Evolutionary conservation across 35 echinoderm and acorn worm species (phyloP), one percentile per base, ranked within the genome.

Genomic region (Heliocidaris erythrogramma): DNA sequence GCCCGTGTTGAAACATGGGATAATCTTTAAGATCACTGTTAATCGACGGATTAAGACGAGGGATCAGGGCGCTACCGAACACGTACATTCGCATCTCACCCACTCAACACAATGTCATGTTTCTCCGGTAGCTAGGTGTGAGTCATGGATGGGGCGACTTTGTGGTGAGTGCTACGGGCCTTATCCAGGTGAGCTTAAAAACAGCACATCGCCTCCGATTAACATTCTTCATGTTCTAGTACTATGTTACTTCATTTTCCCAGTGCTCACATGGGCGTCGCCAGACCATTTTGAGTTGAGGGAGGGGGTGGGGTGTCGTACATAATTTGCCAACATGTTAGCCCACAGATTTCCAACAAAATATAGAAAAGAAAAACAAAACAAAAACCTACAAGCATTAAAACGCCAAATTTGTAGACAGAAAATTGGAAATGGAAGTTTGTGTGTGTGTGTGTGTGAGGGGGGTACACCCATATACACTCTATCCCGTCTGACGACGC

Each of bases 1-100:
- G 35, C 35, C 35, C 35, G 65, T 78, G 65, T 78, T 78, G 65
- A 78, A 78, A 78, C 65, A 78, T n/a, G 7, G 4, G 65, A 78
- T 78, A n/a, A 78, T 78, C 65, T 78, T 78, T 78, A 78, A 78
- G 27, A 78, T n/a, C 65, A 78, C 65, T 78, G 65, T 78, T 78
- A 78, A 78, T 78, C 65, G 21, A 27, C 7, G 18, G 65, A 78
- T 78, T 78, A n/a, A 78, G 65, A 27, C 21, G 27, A n/a, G 5
- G 65, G 65, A 78, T 78, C 65, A 27, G 65, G 65, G 65, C 65
- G 65, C 65, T 78, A 78, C 65, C 27, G 65, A 78, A 78, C 65
- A 78, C 18, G 65, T 78, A 78, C 65, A 78, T 78, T 78, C 65
- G 5, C 24, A 78, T 78, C 27, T 78, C 65, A 78, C 7, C 21